phyloP scores from a whole-genome alignment of 1,140 invertebrate genomes.

The Trinorchestia longiramus region DNA sequence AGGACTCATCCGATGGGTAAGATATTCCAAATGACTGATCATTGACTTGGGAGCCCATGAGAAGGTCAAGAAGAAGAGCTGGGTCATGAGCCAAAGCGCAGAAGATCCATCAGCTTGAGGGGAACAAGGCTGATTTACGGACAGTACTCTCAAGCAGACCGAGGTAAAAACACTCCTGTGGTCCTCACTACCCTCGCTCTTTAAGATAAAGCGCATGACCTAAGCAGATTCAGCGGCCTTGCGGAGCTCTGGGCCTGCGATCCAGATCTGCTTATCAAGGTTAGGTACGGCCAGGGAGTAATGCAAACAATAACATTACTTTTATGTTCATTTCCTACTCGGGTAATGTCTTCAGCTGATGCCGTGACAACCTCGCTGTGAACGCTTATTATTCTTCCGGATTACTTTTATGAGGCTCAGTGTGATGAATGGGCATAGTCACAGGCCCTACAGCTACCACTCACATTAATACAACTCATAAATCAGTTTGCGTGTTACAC shows the following conservation, averaged over 20 bases:
- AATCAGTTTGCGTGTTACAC: background rate
- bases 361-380: background rate
- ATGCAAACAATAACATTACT: background rate
- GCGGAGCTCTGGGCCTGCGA: background rate
- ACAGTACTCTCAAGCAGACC: background rate
- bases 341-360: background rate
- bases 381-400: too few species aligned
- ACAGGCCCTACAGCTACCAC: too few species aligned
- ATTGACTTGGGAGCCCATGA: background rate
- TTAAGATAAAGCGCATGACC: background rate
- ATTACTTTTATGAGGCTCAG: too few species aligned
- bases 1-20: background rate
- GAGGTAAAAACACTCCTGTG: background rate
- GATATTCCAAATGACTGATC: background rate
- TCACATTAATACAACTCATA: background rate
- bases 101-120: background rate
- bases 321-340: background rate
- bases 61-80: background rate
- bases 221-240: background rate
- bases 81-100: background rate
- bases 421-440: too few species aligned
- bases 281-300: background rate
- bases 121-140: background rate
- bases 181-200: background rate
- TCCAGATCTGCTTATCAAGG: background rate